Base-by-base conservation (phyloP, 2,113 vertebrate genomes). In the Astur gentilis region DNA sequence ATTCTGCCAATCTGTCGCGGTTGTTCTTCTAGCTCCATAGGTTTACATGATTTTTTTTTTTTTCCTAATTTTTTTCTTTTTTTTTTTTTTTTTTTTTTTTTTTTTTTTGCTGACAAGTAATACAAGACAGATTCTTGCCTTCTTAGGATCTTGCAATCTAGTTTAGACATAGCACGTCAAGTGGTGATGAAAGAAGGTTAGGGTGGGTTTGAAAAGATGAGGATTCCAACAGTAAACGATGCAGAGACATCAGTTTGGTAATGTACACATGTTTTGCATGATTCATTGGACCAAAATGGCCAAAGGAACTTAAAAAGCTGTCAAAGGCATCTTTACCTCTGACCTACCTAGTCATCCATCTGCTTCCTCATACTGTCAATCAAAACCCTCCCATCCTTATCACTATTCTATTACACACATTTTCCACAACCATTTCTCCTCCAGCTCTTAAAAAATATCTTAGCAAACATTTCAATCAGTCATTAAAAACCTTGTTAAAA, bases 401-500 rank as follows among this genome's bases (percentile, higher is more conserved):
- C 97, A 67, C 94, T 93, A 93, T 97, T 97, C 95, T 94, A 94
- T 96, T 96, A 96, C 95, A 95, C 96, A 94, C 95, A 91, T 96
- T 97, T 94, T 94, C 97, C 93, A 90, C 94, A 95, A 96, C 66
- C 84, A 66, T 91, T 94, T 97, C 91, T 96, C 87, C 96, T 96
- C 94, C 93, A 96, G 91, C 95, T 96, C 91, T 75, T 95, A 95
- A 95, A 96, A 97, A 97, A 95, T 95, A 95, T 93, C 97, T 94
- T 86, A 97, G 94, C 95, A 97, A 97, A 97, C 95, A 96, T 97
- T 96, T 96, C 96, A 97, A 96, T 97, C 97, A 96, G 97, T 96
- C 95, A 97, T 97, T 97, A 97, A 97, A 97, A 97, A 95, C 96
- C 93, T 95, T 97, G 97, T 97, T 97, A 97, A 97, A 97, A 96